These are phyloP conservation scores for Euwallacea similis DNA, from an alignment of 1,140 invertebrate species.

Conservation along the genomic window DNA sequence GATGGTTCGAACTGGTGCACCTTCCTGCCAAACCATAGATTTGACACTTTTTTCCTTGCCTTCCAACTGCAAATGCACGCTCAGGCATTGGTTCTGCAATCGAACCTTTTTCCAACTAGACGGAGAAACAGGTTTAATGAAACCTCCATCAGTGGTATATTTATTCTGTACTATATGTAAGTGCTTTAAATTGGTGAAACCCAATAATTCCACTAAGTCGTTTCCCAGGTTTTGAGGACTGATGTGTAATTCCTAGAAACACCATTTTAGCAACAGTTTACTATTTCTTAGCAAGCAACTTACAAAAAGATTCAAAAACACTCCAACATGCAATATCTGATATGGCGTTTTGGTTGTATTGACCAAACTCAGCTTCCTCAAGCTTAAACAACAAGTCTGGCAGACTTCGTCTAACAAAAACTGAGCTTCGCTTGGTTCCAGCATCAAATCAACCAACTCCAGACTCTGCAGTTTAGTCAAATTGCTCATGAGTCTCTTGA, in stretches of 20 bases:
- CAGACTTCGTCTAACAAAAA: slow-evolving; percentile 77
- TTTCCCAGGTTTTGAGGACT: slow-evolving; percentile 82
- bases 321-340: slow-evolving; percentile 74
- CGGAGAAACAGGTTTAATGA: slow-evolving; percentile 54
- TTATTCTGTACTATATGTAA: slow-evolving; percentile 79
- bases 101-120: slow-evolving; percentile 60
- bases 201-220: slow-evolving; percentile 71
- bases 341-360: slow-evolving; percentile 76
- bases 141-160: slow-evolving; percentile 63
- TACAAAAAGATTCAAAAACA: slow-evolving; percentile 75
- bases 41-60: slow-evolving; percentile 54
- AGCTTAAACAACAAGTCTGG: slow-evolving; percentile 63
- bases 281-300: slow-evolving; percentile 36
- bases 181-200: slow-evolving; percentile 68
- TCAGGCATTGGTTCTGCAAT: slow-evolving; percentile 59
- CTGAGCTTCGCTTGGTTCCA: slow-evolving; percentile 70
- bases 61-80: slow-evolving; percentile 63
- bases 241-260: slow-evolving; percentile 67
- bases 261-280: background rate
- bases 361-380: slow-evolving; percentile 68
- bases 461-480: slow-evolving; percentile 67
- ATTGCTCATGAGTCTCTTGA: slow-evolving; percentile 73
- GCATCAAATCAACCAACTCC: slow-evolving; percentile 75
- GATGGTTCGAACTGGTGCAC: slow-evolving; percentile 67
- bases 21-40: slow-evolving; percentile 60